These are phyloP conservation scores for Galemys pyrenaicus DNA, from an alignment of 2,113 vertebrate species.

Conservation along the genomic window DNA sequence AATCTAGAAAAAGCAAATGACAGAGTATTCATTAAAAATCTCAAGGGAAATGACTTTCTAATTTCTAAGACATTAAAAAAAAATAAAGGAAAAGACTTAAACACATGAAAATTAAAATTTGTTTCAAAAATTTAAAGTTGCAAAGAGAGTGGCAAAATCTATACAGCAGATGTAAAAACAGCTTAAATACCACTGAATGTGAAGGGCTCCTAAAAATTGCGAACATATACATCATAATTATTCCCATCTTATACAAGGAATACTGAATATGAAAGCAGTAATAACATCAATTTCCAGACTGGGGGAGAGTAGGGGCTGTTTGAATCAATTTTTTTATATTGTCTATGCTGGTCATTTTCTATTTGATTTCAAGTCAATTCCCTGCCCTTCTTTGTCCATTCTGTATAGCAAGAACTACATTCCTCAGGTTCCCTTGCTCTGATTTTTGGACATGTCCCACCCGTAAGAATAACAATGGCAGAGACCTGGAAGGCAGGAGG, in stretches of 20 bases:
- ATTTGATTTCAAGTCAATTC: background rate
- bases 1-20: constrained; percentile 34
- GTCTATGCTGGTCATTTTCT: background rate
- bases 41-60: constrained; percentile 11
- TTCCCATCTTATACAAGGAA: background rate
- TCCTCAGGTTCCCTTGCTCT: background rate
- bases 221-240: background rate
- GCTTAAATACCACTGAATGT: background rate
- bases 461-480: background rate
- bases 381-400: background rate
- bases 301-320: too few species aligned
- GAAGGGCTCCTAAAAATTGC: constrained; percentile 21
- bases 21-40: background rate
- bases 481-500: background rate
- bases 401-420: background rate
- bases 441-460: background rate
- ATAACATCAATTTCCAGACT: background rate
- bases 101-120: constrained; percentile 41
- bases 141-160: background rate
- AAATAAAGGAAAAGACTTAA: background rate
- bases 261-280: constrained; percentile 16
- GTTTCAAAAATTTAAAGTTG: background rate
- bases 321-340: background rate
- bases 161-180: background rate
- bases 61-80: background rate